These are phyloP conservation scores for Drosophila paulistorum DNA, from an alignment of 1,140 invertebrate species.

Conservation along the genomic window DNA sequence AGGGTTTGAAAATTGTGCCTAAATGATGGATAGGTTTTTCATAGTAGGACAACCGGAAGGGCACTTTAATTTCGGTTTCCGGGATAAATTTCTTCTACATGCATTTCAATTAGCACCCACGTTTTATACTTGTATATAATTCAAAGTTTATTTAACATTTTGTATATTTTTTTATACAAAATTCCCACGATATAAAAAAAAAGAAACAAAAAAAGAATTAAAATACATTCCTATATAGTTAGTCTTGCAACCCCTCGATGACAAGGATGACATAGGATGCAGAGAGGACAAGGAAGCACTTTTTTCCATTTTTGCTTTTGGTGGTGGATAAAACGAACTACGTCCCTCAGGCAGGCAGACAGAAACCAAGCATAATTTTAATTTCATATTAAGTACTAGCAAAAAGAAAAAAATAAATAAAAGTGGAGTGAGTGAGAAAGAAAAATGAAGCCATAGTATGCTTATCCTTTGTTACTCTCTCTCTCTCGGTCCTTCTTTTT, in stretches of 20 bases:
- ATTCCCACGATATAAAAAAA: constrained; percentile 8
- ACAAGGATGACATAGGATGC: constrained; percentile 3
- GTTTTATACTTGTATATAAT: not conserved
- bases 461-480: constrained; percentile 57
- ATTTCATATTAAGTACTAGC: constrained; percentile 72
- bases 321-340: constrained; percentile 12
- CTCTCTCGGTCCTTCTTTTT: not conserved
- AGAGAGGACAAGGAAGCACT: constrained; percentile 7
- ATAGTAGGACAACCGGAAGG: too few species aligned
- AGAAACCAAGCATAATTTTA: constrained; percentile 72
- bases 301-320: not conserved
- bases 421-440: not conserved
- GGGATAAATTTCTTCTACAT: not conserved
- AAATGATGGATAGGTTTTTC: too few species aligned
- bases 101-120: not conserved
- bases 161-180: constrained; percentile 4
- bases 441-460: constrained; percentile 65
- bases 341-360: constrained; percentile 38
- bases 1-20: too few species aligned
- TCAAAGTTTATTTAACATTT: not conserved
- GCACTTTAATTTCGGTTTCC: not conserved
- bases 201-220: not conserved
- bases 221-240: constrained; percentile 7
- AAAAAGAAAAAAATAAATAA: not conserved
- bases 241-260: not conserved